These are phyloP conservation scores for Nomada lathburiana DNA, from an alignment of 2,888 invertebrate species.

Conservation along the genomic window DNA sequence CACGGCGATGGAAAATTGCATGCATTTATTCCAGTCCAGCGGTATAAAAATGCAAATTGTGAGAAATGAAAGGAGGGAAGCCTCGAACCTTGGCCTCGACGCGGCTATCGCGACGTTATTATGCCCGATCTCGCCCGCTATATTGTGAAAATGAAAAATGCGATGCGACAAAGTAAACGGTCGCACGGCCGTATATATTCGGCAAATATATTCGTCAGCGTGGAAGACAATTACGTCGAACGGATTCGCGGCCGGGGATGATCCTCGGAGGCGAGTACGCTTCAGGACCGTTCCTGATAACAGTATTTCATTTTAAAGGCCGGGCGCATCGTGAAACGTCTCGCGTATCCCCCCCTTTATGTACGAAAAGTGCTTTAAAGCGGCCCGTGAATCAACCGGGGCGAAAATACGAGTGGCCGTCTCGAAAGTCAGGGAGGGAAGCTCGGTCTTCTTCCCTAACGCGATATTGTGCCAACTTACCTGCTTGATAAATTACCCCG, in stretches of 20 bases:
- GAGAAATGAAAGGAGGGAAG: constrained; percentile 47
- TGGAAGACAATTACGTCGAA: constrained; percentile 39
- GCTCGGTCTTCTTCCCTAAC: constrained; percentile 7
- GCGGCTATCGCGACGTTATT: constrained; percentile 54
- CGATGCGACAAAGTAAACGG: background rate
- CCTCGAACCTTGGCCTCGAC: constrained; percentile 41
- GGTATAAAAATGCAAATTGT: constrained; percentile 62
- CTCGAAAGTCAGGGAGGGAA: constrained; percentile 24
- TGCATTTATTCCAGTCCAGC: constrained; percentile 21
- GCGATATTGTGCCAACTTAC: constrained; percentile 50
- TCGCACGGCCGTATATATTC: constrained; percentile 11
- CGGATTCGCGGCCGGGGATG: constrained; percentile 33
- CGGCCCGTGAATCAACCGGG: constrained; percentile 51
- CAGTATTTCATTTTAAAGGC: constrained; percentile 44
- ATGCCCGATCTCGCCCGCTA: constrained; percentile 52
- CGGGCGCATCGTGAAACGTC: constrained; percentile 26
- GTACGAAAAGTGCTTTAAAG: constrained; percentile 50
- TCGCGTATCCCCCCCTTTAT: constrained; percentile 43
- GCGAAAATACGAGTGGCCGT: constrained; percentile 54
- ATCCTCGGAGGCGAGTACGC: background rate
- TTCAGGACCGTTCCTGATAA: constrained; percentile 23
- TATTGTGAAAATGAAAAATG: constrained; percentile 64
- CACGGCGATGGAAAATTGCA: background rate
- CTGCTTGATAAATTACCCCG: constrained; percentile 46
- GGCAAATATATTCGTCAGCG: constrained; percentile 48